phyloP scores from a whole-genome alignment of 2,888 invertebrate species.

The Dryobota labecula region DNA sequence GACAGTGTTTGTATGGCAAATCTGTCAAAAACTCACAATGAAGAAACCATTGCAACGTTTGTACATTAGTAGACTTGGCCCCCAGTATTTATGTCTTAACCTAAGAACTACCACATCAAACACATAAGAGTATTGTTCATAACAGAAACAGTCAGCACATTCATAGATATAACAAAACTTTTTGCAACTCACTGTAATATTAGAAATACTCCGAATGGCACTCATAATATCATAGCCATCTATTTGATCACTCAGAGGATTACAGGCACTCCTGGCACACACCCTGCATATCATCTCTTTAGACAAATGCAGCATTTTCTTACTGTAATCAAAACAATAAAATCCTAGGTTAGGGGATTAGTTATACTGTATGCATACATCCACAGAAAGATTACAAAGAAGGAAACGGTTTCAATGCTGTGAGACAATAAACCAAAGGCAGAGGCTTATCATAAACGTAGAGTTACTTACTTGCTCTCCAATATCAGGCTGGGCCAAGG shows the following conservation, averaged over 20 bases:
- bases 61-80: too few species aligned
- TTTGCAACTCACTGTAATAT: conserved; percentile 80
- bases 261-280: conserved; percentile 83
- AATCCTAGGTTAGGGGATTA: neutral
- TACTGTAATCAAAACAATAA: conserved; percentile 68
- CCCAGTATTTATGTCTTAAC: neutral
- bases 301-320: conserved; percentile 73
- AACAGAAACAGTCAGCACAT: neutral
- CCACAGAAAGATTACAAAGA: neutral
- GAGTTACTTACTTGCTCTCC: conserved; percentile 73
- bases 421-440: neutral
- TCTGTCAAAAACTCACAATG: too few species aligned
- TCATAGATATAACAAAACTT: neutral
- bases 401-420: neutral
- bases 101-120: conserved; percentile 4
- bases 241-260: conserved; percentile 81
- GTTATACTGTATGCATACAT: neutral
- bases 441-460: neutral
- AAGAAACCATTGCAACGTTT: too few species aligned
- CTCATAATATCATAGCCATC: conserved; percentile 82
- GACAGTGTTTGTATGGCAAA: too few species aligned
- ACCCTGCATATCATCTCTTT: conserved; percentile 85
- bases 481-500: conserved; percentile 82
- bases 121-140: neutral
- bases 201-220: conserved; percentile 81